phyloP scores from a whole-genome alignment of 2,888 invertebrate genomes.

The Hydrotaea cyrtoneurina region DNA sequence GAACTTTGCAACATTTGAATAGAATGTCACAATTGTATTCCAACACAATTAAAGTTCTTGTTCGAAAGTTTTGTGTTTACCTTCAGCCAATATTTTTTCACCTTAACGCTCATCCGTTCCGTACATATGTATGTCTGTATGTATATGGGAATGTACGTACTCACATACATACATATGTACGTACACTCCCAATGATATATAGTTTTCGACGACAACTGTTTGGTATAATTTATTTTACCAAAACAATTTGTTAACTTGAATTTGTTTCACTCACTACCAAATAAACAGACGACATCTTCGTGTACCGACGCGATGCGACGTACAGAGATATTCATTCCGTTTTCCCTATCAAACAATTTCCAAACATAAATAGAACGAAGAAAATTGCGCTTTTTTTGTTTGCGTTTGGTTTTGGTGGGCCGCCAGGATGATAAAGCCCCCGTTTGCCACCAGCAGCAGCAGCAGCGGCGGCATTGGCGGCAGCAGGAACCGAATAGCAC shows the following conservation, averaged over 20 bases:
- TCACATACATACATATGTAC: too few relatives aligned
- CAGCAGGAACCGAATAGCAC: neutral
- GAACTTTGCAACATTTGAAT: constrained; percentile 24
- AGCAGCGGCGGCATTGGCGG: neutral
- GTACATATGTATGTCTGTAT: too few relatives aligned
- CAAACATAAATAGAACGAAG: constrained; percentile 12
- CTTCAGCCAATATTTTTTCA: neutral
- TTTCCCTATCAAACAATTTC: neutral
- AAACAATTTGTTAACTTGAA: constrained; percentile 65
- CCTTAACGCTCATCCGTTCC: neutral
- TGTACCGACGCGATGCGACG: neutral
- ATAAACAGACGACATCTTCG: neutral
- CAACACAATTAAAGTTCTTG: constrained; percentile 8
- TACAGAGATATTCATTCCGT: neutral
- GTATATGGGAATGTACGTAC: neutral
- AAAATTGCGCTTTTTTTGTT: neutral
- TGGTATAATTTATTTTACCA: constrained; percentile 59
- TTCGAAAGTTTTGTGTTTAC: neutral
- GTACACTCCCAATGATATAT: constrained; percentile 20
- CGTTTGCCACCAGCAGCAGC: constrained; percentile 20
- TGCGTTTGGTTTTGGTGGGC: neutral
- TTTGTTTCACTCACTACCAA: constrained; percentile 28
- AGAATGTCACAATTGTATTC: constrained; percentile 15
- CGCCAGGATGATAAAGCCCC: neutral
- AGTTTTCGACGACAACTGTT: constrained; percentile 58